phyloP scores from a whole-genome alignment of 1,140 invertebrate species.

The Thaumetopoea pityocampa region DNA sequence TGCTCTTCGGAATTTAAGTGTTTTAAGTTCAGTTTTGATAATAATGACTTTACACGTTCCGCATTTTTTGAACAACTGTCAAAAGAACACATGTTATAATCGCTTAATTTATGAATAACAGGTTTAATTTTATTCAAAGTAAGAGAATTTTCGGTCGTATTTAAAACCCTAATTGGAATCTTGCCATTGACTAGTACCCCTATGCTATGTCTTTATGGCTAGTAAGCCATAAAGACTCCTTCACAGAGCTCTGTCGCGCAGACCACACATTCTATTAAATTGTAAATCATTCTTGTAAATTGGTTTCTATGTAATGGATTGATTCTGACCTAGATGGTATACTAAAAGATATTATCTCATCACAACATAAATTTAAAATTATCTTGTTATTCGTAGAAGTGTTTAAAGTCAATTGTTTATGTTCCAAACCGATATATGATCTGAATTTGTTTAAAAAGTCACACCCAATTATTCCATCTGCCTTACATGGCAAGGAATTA shows the following conservation, averaged over 20 bases:
- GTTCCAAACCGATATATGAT: neutral
- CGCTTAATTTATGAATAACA: conserved; percentile 1
- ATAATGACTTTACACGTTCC: conserved; percentile 5
- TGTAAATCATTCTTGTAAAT: neutral
- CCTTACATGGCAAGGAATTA: conserved; percentile 19
- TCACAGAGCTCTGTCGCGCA: conserved; percentile 12
- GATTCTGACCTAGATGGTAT: conserved; percentile 22
- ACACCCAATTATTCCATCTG: conserved; percentile 18
- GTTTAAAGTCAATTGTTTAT: neutral
- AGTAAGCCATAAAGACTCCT: conserved; percentile 20
- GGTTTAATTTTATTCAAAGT: conserved; percentile 17
- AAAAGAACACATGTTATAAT: conserved; percentile 17
- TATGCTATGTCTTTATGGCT: too few relatives aligned
- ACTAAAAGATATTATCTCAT: neutral
- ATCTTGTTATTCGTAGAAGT: neutral
- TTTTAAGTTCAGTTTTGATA: conserved; percentile 5
- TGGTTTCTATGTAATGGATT: conserved; percentile 17
- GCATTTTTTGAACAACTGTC: neutral
- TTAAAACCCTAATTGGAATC: conserved; percentile 19
- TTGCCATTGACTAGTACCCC: conserved; percentile 14
- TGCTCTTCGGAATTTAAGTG: conserved; percentile 17
- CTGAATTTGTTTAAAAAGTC: conserved; percentile 13
- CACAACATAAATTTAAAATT: neutral
- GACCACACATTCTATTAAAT: conserved; percentile 20
- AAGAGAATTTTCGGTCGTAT: conserved; percentile 19